Base-by-base conservation (phyloP, 2,888 invertebrate species). In the Lycophotia porphyrea region DNA sequence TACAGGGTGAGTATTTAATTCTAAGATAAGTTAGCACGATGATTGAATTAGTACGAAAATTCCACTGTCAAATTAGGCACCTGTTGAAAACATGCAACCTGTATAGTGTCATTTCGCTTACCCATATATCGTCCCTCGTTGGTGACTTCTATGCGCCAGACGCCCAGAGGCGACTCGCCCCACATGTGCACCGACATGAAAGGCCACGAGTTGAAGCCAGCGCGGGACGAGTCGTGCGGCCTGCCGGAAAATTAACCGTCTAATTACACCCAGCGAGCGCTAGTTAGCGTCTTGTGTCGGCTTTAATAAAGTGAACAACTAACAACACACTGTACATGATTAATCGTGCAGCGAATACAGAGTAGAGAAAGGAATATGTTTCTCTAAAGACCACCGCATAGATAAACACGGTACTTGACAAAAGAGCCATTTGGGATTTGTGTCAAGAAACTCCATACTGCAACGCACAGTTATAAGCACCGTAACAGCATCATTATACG, bases 111-210 rank as follows among this genome's bases (percentile, higher is more conserved):
- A 18, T 47, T 71, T 77, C 63, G 76, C 97, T 97, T 96, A 99
- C 99, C 99, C 97, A 98, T 97, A 91, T 98, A 98, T 91, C 98
- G 97, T 84, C 99, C 99, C 95, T 99, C 99, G 94, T 99, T 99
- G 94, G 99, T 99, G 80, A 99, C 98, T 95, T 99, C 99, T 79
- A 99, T 97, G 90, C 98, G 98, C 99, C 99, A 99, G 83, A 97
- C 97, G 63, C 99, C 99, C 84, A 98, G 97, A 0, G 99, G 99
- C 47, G 97, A 97, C 94, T 99, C 99, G 34, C 99, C 99, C 99
- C 99, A 99, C 93, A 98, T 99, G 95, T 99, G 99, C 80, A 98
- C 99, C 66, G 99, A 99, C 99, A 99, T 99, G 96, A 99, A 99
- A 74, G 99, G 99, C 99, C 99, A 99, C 89, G 99, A 98, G 93